phyloP scores from a whole-genome alignment of 2,888 invertebrate species.

The Mactromeris polynyma region DNA sequence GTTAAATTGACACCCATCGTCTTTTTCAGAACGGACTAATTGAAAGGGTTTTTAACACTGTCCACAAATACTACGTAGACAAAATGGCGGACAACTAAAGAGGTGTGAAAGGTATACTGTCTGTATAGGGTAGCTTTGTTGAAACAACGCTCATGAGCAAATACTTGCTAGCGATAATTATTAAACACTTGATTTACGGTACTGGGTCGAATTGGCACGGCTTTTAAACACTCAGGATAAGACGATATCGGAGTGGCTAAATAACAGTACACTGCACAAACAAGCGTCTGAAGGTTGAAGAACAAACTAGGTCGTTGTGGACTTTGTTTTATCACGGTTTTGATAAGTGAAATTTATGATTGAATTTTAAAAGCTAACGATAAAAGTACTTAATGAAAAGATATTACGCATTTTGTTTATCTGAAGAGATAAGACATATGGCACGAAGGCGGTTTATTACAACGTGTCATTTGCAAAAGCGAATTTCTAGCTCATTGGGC shows the following conservation, averaged over 20 bases:
- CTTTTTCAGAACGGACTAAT: not conserved
- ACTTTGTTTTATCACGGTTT: not conserved
- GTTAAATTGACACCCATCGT: not conserved
- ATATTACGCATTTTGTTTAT: not conserved
- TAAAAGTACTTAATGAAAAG: not conserved
- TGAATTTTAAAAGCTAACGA: not conserved
- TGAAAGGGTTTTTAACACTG: constrained; percentile 2
- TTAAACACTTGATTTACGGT: constrained; percentile 29
- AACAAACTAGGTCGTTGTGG: not conserved
- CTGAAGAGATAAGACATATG: not conserved
- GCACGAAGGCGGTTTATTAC: not conserved
- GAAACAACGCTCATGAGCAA: constrained; percentile 28
- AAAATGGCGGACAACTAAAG: not conserved
- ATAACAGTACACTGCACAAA: not conserved
- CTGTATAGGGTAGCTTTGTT: not conserved
- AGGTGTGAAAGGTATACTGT: constrained; percentile 27
- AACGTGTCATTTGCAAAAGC: no score
- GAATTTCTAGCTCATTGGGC: no score
- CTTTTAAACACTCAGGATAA: not conserved
- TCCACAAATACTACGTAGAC: constrained; percentile 27
- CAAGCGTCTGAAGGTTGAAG: not conserved
- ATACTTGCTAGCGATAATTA: constrained; percentile 22
- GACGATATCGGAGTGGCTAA: not conserved
- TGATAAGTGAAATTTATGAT: not conserved
- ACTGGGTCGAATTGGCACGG: constrained; percentile 14